Base-by-base conservation (phyloP, 2,797 vertebrate species). In the Phoeniculus purpureus region DNA sequence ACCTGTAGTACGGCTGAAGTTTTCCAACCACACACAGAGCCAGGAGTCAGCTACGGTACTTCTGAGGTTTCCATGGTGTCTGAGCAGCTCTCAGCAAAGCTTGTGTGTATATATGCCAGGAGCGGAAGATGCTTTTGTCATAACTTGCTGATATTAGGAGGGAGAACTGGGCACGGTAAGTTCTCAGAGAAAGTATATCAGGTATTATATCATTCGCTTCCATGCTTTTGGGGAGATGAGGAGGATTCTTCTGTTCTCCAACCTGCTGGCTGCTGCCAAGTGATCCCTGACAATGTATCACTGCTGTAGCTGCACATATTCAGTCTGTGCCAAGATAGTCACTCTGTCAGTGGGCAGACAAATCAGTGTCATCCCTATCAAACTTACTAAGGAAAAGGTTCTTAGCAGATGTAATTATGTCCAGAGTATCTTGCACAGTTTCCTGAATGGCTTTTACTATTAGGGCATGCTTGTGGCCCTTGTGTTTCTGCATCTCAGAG, bases 1-100 rank as follows among this genome's bases (percentile, higher is more conserved):
- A 16, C 13, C 10, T 47, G 26, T 22, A 37, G 52, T 59, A 31
- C 20, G 50, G 32, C 18, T 77, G 34, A 65, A n/a, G 31, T 13
- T 64, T 81, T 64, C 11, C 16, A 51, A 16, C 3, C 17, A 20
- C 27, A 6, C 8, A 3, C 9, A 9, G 10, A 54, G 12, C 47
- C 25, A 25, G 9, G 40, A 64, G 19, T 58, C 1, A 1, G 10
- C 45, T 47, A 0, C 0, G 1, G 15, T 32, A 21, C 16, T 56
- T 27, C 10, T 25, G 17, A 9, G 61, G 23, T 90, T 75, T 81
- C 16, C 5, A 2, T 32, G 15, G 20, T 74, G 47, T 50, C 64
- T 76, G 82, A 51, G 5, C 17, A 55, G 32, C 45, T 87, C 72
- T 62, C 48, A 13, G 56, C 8, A 81, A 73, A 82, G 12, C 25